Evolutionary conservation across 2,888 invertebrate species (phyloP), one percentile per base, ranked within the genome.

Genomic region (Parnassius smintheus): DNA sequence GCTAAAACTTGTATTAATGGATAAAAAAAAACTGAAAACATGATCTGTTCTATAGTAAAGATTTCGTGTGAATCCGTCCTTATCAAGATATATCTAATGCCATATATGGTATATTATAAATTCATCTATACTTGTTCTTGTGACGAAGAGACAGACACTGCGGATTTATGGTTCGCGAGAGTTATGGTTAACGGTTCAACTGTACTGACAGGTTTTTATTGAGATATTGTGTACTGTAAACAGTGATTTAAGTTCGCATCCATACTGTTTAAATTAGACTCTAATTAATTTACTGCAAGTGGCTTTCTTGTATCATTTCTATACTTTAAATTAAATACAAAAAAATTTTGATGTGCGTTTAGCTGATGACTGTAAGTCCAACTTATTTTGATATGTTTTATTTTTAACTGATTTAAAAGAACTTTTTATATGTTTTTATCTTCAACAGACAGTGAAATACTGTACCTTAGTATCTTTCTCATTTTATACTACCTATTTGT

Each of bases 41-140:
- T 7, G 4, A 7, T 7, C 35, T 35, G 35, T 35, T 35, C 35
- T 35, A 35, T 7, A 35, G 35, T 7, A 49, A 13, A 56, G n/a
- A 56, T 54, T 2, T 59, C 53, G 56, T 70, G 65, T 72, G 68
- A 66, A 69, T 61, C 46, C 13, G 55, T 48, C 70, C 68, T 72
- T 69, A 70, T 68, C 60, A 66, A 70, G 70, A 73, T 70, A 74
- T 80, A 78, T 73, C 72, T 66, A 66, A 65, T 62, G 57, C 81
- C 81, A 60, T 82, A 78, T 65, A 82, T 61, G 82, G 80, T 53
- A 69, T 70, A 80, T 82, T 80, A 82, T 84, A 83, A 82, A 84
- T 84, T 81, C 75, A 83, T 77, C 76, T 76, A 76, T 77, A 78
- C 80, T 71, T 72, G 78, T 79, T 78, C 78, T 76, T 75, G 77